Percentiles rank a stretch among this genome's conserved stretches.
phyloP scores from a whole-genome alignment of 37 sponge, comb jelly and placozoan genomes.

The Dysidea cf. avara region DNA sequence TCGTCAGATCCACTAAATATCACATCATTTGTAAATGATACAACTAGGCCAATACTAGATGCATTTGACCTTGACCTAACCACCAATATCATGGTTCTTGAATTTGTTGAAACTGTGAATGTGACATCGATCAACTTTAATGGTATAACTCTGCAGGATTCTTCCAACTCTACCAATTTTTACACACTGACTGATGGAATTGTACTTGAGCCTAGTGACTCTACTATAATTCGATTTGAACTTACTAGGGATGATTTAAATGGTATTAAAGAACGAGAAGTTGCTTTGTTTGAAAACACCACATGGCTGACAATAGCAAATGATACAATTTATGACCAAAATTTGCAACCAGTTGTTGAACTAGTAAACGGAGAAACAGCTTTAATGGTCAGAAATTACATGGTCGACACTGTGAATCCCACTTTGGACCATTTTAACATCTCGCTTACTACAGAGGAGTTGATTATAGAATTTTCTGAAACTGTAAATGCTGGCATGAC shows the following conservation, averaged over 20 bases:
- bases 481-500: slow-evolving; percentile 65
- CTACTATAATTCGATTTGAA: slow-evolving; percentile 44
- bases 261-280: slow-evolving; percentile 51
- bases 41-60: slow-evolving; percentile 59
- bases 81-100: slow-evolving; percentile 63
- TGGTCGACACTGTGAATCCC: slow-evolving; percentile 41
- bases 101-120: slow-evolving; percentile 85
- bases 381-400: slow-evolving; percentile 46
- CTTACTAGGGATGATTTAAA: slow-evolving; percentile 59
- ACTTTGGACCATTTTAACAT: slow-evolving; percentile 50
- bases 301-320: slow-evolving; percentile 62
- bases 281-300: slow-evolving; percentile 47
- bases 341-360: slow-evolving; percentile 47
- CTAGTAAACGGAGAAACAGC: slow-evolving; percentile 58
- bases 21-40: slow-evolving; percentile 60
- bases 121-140: slow-evolving; percentile 58
- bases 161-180: slow-evolving; percentile 60
- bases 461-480: slow-evolving; percentile 76
- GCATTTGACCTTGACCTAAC: slow-evolving; percentile 71
- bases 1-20: slow-evolving; percentile 30
- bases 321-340: slow-evolving; percentile 57
- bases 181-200: slow-evolving; percentile 68
- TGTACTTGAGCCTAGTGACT: slow-evolving; percentile 47
- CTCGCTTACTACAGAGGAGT: slow-evolving; percentile 47
- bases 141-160: slow-evolving; percentile 73